These are phyloP conservation scores for Drosophila bunnanda DNA, from an alignment of 2,888 invertebrate species.

Conservation along the genomic window DNA sequence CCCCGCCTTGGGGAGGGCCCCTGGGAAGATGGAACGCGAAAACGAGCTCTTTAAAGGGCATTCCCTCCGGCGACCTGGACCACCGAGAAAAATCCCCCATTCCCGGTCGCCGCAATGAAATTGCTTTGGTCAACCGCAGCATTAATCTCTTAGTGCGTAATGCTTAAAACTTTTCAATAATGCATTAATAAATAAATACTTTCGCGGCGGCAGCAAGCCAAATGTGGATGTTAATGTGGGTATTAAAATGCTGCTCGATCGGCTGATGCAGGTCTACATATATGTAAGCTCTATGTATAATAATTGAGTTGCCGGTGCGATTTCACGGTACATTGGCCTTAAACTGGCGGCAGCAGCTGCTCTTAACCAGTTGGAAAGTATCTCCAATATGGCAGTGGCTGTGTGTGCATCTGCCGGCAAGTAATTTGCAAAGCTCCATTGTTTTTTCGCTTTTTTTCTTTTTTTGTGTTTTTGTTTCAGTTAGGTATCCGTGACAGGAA, in stretches of 20 bases:
- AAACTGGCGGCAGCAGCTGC: conserved; percentile 39
- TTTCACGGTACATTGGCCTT: conserved; percentile 52
- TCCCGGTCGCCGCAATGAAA: conserved; percentile 29
- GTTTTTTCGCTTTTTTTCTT: conserved; percentile 23
- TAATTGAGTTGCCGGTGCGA: conserved; percentile 42
- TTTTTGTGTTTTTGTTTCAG: conserved; percentile 7
- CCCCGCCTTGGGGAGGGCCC: not conserved
- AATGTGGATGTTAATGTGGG: conserved; percentile 29
- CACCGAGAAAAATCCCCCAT: not conserved
- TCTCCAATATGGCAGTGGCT: conserved; percentile 9
- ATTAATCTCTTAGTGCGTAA: conserved; percentile 43
- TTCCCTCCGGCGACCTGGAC: conserved; percentile 1
- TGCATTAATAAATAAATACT: conserved; percentile 36
- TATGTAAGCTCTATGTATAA: not conserved
- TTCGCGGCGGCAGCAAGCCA: conserved; percentile 20
- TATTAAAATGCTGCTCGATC: conserved; percentile 11
- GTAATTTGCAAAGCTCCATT: conserved; percentile 63
- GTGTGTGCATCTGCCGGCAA: conserved; percentile 43
- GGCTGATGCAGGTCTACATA: not conserved
- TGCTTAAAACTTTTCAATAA: conserved; percentile 28
- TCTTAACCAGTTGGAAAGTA: conserved; percentile 18
- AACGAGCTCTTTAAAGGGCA: conserved; percentile 14
- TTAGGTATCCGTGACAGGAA: conserved; percentile 51
- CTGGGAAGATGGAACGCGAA: conserved; percentile 1
- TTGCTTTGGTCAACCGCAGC: conserved; percentile 38